Conservation (phyloP, 2,888 invertebrate species). For the Gari tellinella region DNA sequence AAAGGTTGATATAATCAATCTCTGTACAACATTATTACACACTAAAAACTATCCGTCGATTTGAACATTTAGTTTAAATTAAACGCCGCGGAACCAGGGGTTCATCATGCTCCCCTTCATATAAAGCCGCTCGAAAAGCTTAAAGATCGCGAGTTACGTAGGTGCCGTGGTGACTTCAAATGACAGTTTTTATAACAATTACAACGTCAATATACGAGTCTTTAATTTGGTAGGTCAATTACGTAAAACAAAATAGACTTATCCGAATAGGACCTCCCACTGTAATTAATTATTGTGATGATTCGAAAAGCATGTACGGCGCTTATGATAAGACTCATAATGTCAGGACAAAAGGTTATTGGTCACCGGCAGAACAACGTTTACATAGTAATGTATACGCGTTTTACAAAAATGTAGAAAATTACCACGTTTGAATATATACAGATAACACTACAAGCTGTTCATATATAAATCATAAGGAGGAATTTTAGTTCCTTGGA, state of each 20-base stretch:
- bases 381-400: constrained; percentile 48
- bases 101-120: constrained; percentile 34
- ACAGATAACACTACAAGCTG: constrained; percentile 33
- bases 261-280: constrained; percentile 27
- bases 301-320: constrained; percentile 9
- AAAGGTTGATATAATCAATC: constrained; percentile 18
- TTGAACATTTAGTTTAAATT: constrained; percentile 42
- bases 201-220: constrained; percentile 7
- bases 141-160: constrained; percentile 13
- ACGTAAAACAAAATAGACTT: constrained; percentile 22
- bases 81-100: constrained; percentile 35
- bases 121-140: constrained; percentile 29
- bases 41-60: constrained; percentile 18
- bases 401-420: constrained; percentile 9
- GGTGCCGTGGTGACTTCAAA: constrained; percentile 21
- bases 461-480: too few species aligned
- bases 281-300: constrained; percentile 25
- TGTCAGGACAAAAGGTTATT: constrained; percentile 24
- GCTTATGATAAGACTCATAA: constrained; percentile 25
- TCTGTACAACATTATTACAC: constrained; percentile 2
- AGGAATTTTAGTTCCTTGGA: too few species aligned
- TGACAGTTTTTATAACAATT: constrained; percentile 13
- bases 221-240: constrained; percentile 39
- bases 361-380: constrained; percentile 24
- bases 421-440: constrained; percentile 33